phyloP scores from a whole-genome alignment of 2,113 vertebrate genomes.

The Urocolius indicus region DNA sequence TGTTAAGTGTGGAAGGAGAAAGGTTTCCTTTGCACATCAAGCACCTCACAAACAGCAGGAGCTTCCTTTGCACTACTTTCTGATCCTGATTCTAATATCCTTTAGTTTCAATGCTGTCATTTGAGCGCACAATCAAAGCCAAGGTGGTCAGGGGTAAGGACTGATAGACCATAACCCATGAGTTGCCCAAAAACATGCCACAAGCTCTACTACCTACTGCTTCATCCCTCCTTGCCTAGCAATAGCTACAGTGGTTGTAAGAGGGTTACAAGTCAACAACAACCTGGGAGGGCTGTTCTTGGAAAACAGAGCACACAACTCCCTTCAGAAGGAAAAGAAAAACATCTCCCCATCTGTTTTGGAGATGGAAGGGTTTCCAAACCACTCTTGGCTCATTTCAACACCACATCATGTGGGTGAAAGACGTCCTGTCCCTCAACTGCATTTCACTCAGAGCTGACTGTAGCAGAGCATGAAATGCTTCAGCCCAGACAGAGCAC shows the following conservation, averaged over 20 bases:
- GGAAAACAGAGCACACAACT: neutral
- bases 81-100: neutral
- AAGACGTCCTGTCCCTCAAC: neutral
- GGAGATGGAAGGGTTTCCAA: neutral
- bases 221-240: neutral
- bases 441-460: rapidly evolving
- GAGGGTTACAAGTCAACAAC: neutral
- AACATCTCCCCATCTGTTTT: neutral
- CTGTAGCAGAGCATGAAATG: neutral
- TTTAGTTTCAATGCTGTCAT: neutral
- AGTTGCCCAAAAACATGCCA: neutral
- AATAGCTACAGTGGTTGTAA: neutral
- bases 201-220: neutral
- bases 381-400: neutral
- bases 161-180: rapidly evolving
- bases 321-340: neutral
- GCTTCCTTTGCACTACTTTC: neutral
- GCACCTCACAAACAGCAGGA: neutral
- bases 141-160: neutral
- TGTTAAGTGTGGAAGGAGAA: neutral
- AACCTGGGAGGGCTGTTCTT: neutral
- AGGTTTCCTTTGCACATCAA: neutral
- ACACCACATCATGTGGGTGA: neutral
- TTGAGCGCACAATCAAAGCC: neutral
- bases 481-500: neutral